Percentiles rank a stretch among this genome's conserved stretches.
Conservation (phyloP, 2,113 vertebrate species). For the Neoarius graeffei region DNA sequence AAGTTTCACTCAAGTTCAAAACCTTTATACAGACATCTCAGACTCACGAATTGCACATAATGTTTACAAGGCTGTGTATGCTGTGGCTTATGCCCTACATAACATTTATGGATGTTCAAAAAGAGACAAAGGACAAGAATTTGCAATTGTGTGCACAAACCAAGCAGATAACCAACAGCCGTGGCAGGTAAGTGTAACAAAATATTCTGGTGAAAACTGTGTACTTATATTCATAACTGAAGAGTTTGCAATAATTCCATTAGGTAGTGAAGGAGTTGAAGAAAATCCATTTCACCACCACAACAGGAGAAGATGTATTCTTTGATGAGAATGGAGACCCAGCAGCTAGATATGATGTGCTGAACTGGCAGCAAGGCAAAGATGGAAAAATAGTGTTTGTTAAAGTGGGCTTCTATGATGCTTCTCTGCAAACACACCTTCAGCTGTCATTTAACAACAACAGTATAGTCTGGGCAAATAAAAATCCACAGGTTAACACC, state of each 20-base stretch:
- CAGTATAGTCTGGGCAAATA: constrained; percentile 52
- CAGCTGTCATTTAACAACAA: constrained; percentile 55
- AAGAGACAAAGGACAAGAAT: constrained; percentile 1
- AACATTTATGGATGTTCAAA: constrained; percentile 39
- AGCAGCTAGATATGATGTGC: constrained; percentile 55
- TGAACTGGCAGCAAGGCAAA: constrained; percentile 57
- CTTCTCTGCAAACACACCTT: constrained; percentile 45
- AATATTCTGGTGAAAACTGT: no score
- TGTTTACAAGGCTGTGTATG: constrained; percentile 75
- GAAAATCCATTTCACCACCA: constrained; percentile 46
- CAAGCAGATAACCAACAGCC: constrained; percentile 54
- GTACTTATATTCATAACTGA: no score
- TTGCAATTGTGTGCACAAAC: neutral
- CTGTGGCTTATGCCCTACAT: constrained; percentile 59
- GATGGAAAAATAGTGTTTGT: constrained; percentile 52
- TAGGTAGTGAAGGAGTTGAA: constrained; percentile 53
- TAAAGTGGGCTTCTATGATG: constrained; percentile 58
- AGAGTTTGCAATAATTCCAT: neutral
- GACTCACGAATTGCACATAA: constrained; percentile 70
- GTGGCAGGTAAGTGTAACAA: constrained; percentile 50
- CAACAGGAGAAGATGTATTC: constrained; percentile 50
- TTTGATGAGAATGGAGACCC: constrained; percentile 64
- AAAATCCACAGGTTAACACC: constrained; percentile 33
- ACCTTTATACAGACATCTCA: constrained; percentile 68
- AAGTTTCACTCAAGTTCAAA: constrained; percentile 53